phyloP scores from a whole-genome alignment of 1,140 invertebrate genomes.

The Octopus sinensis region DNA sequence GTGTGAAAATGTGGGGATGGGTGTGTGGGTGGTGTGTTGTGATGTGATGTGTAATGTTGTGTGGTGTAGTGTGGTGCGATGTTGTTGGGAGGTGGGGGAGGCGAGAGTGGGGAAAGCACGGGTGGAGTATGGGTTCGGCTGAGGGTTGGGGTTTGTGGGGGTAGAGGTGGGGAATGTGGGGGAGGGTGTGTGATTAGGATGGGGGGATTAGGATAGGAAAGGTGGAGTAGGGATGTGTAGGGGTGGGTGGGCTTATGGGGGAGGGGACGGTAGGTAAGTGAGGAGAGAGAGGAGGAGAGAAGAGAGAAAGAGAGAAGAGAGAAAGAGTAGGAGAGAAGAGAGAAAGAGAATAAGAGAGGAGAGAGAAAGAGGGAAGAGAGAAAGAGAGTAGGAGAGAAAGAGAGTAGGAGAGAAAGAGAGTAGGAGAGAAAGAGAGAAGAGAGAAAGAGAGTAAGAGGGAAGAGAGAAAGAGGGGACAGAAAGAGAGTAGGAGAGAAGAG shows the following conservation, averaged over 20 bases:
- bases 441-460: background rate
- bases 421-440: background rate
- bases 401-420: slow-evolving; percentile 14
- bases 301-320: background rate
- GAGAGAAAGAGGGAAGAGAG: slow-evolving; percentile 20
- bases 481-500: background rate
- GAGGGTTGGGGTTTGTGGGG: too few species aligned
- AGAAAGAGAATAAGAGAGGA: background rate
- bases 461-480: background rate
- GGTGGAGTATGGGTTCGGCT: too few species aligned
- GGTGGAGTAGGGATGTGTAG: background rate
- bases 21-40: too few species aligned
- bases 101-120: too few species aligned
- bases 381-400: slow-evolving; percentile 27
- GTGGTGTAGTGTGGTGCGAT: too few species aligned
- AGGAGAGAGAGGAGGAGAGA: background rate
- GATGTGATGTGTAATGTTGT: too few species aligned
- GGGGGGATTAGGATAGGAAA: background rate
- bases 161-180: background rate
- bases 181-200: background rate
- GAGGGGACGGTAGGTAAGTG: background rate
- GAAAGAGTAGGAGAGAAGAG: background rate
- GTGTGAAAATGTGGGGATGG: too few species aligned
- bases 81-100: too few species aligned
- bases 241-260: background rate